Conservation (phyloP, 2,888 invertebrate genomes). For the Cosmia pyralina region DNA sequence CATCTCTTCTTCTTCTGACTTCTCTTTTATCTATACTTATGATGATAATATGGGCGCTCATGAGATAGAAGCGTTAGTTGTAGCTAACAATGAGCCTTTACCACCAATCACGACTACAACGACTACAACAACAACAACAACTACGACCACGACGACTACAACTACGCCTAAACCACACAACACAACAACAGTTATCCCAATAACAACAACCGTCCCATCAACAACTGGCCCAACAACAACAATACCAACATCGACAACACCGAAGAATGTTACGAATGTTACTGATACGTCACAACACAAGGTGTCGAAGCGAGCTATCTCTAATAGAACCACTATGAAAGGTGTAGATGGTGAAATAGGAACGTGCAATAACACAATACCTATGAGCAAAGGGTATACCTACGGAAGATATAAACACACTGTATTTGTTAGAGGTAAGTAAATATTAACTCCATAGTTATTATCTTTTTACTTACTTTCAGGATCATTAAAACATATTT, state of each 20-base stretch:
- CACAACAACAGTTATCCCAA: conserved; percentile 49
- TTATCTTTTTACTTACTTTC: not conserved
- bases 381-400: conserved; percentile 91
- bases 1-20: conserved; percentile 91
- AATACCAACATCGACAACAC: conserved; percentile 56
- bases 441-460: conserved; percentile 5
- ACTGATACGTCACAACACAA: conserved; percentile 66
- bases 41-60: conserved; percentile 90
- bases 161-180: conserved; percentile 55
- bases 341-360: conserved; percentile 68
- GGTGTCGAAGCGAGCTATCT: conserved; percentile 72
- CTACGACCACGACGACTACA: conserved; percentile 64
- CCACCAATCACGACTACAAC: conserved; percentile 82
- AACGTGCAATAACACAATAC: conserved; percentile 88
- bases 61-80: conserved; percentile 92
- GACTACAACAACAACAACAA: conserved; percentile 78
- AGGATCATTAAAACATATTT: conserved; percentile 8
- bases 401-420: conserved; percentile 93
- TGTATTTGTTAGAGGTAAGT: conserved; percentile 92
- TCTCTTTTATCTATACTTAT: conserved; percentile 92
- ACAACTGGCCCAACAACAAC: conserved; percentile 65
- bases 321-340: conserved; percentile 71
- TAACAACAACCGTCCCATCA: conserved; percentile 61
- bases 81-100: conserved; percentile 92
- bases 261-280: conserved; percentile 29